Base-by-base conservation (phyloP, 2,888 invertebrate species). In the Hemicrepidius hirtus region DNA sequence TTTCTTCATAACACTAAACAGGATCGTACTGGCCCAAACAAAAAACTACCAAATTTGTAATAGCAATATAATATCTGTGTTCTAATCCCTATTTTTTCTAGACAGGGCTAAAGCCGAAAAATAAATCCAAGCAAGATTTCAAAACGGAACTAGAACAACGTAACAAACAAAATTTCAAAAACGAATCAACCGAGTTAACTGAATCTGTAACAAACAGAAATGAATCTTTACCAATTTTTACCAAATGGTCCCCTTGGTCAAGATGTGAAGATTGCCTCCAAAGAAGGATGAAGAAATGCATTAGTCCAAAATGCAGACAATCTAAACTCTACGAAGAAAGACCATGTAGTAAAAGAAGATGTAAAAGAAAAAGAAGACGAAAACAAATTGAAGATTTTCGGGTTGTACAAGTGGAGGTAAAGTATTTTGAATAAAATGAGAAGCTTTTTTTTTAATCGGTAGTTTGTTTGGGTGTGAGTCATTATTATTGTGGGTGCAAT, bases 281-380 rank as follows among this genome's bases (percentile, higher is more conserved):
- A 79, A 91, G 92, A 3, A 90, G 91, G 77, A 96, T 96, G 95
- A 93, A 93, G 69, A 87, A 91, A 28, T 97, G 97, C 68, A 76
- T 82, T 9, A 79, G 77, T 50, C 74, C 78, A 0, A 78, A 72
- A 64, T 85, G 85, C 70, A 79, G 79, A 65, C 78, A 82, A 10
- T 83, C 83, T 63, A 82, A 73, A 75, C 82, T 83, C 75, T 83
- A 79, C 82, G 88, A 84, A 84, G 87, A 83, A 79, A 85, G 83
- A 49, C 83, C 84, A n/a, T 86, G 86, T 74, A 77, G 79, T 13
- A 85, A 81, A 71, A 81, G 80, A 71, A 84, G 87, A 76, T 87
- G 84, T 82, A 84, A 71, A 80, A 84, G 83, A 82, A 87, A 83
- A 85, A 83, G 71, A 75, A 85, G 79, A 81, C 84, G 71, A 79